phyloP scores from a whole-genome alignment of 1,140 invertebrate species.

The Lepidotrigona ventralis region DNA sequence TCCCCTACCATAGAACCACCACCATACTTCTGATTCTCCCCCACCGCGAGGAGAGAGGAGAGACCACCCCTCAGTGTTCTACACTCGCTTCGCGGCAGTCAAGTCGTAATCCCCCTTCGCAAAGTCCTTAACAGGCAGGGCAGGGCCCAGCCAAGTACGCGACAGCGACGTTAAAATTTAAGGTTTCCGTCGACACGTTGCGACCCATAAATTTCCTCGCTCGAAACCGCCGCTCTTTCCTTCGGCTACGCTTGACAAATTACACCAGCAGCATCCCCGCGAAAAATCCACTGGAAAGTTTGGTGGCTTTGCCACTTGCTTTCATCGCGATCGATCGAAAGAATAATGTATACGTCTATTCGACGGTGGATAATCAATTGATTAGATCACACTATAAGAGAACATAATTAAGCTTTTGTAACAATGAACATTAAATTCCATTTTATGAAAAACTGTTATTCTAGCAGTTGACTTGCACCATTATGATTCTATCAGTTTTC shows the following conservation, averaged over 20 bases:
- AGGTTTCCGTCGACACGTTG: slow-evolving; percentile 65
- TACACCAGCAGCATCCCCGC: not conserved
- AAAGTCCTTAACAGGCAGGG: slow-evolving; percentile 52
- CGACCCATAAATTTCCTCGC: slow-evolving; percentile 61
- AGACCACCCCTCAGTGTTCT: slow-evolving; percentile 21
- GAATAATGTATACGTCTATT: not conserved
- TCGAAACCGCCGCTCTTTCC: slow-evolving; percentile 51
- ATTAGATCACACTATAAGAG: not conserved
- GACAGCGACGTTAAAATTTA: slow-evolving; percentile 64
- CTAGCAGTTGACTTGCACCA: too few species aligned
- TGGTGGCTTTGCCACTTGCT: not conserved
- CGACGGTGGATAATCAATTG: not conserved
- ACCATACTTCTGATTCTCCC: slow-evolving; percentile 19
- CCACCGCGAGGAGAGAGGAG: not conserved
- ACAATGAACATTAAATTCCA: too few species aligned
- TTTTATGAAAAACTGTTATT: too few species aligned
- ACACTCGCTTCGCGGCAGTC: slow-evolving; percentile 12
- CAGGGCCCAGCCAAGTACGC: slow-evolving; percentile 38
- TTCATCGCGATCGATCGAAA: not conserved
- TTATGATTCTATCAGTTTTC: too few species aligned
- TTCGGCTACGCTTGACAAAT: slow-evolving; percentile 31
- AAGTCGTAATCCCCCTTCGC: slow-evolving; percentile 50
- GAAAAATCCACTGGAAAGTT: slow-evolving; percentile 15
- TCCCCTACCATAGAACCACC: not conserved
- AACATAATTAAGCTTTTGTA: too few species aligned